A percentile compares a stretch with the other conserved stretches of the same genome.
Evolutionary conservation across 2,113 vertebrate genomes (phyloP).

Genomic region (Stigmatopora argus): DNA sequence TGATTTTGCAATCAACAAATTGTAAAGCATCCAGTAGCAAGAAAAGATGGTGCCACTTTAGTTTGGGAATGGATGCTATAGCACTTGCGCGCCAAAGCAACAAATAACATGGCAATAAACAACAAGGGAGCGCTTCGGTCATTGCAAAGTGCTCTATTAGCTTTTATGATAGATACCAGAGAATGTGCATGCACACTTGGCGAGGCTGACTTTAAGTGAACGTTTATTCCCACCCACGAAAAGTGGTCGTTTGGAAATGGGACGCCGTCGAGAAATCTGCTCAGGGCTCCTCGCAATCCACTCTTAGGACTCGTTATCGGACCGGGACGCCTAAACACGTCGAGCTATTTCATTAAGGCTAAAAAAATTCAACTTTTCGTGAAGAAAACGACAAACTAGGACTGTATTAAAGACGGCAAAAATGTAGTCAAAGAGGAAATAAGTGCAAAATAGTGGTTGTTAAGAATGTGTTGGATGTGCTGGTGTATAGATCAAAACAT

Average conservation of each 20-base stretch:
- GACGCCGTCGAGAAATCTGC: constrained; percentile 50
- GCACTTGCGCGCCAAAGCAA: constrained; percentile 17
- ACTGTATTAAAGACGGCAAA: too few species aligned
- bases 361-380: neutral
- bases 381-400: neutral
- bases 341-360: constrained; percentile 13
- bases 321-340: constrained; percentile 36
- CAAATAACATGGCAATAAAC: constrained; percentile 9
- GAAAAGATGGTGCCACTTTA: constrained; percentile 23
- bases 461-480: too few species aligned
- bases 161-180: constrained; percentile 37
- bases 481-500: too few species aligned
- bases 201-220: constrained; percentile 35
- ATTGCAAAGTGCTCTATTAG: constrained; percentile 43
- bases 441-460: too few species aligned
- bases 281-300: constrained; percentile 25
- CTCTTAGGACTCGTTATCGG: constrained; percentile 38
- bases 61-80: constrained; percentile 40
- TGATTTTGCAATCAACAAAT: constrained; percentile 53
- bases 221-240: constrained; percentile 36
- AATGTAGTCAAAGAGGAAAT: too few species aligned
- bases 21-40: constrained; percentile 15
- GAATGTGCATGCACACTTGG: neutral
- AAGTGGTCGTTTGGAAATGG: constrained; percentile 56
- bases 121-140: constrained; percentile 21